A percentile compares a stretch with the other conserved stretches of the same genome.
These are phyloP conservation scores for Malacoctenus gilli DNA, from an alignment of 2,797 vertebrate species.

Conservation along the genomic window DNA sequence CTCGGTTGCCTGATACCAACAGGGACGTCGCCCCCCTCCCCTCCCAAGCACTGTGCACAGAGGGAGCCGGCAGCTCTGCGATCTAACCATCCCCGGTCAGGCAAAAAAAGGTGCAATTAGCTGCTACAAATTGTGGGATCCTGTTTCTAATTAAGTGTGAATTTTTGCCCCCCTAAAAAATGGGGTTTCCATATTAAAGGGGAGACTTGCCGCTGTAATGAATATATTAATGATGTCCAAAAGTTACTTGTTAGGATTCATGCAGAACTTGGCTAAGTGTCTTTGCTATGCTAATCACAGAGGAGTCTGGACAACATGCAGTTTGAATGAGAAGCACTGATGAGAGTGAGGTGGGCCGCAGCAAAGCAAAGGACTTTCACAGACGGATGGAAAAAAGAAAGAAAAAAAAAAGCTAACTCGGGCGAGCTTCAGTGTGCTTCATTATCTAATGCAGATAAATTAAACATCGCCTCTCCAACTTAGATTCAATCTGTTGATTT, in stretches of 20 bases:
- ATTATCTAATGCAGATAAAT: constrained; percentile 35
- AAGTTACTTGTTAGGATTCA: constrained; percentile 52
- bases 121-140: constrained; percentile 58
- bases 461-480: constrained; percentile 18
- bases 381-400: constrained; percentile 27
- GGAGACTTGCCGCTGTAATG: constrained; percentile 54
- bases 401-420: constrained; percentile 41
- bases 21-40: too few species aligned
- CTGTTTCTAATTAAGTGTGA: constrained; percentile 61
- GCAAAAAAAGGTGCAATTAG: constrained; percentile 68
- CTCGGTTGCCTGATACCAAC: constrained; percentile 6
- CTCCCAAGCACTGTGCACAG: constrained; percentile 15
- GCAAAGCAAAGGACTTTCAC: constrained; percentile 31
- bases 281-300: constrained; percentile 52
- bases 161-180: constrained; percentile 43
- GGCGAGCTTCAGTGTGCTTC: constrained; percentile 8
- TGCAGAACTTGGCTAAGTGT: constrained; percentile 50
- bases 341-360: constrained; percentile 40
- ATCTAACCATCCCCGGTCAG: constrained; percentile 28
- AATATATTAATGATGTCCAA: constrained; percentile 68
- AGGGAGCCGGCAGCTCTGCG: constrained; percentile 29
- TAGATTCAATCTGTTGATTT: constrained; percentile 22
- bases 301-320: constrained; percentile 49
- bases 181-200: constrained; percentile 47
- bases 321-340: constrained; percentile 58